Conservation (phyloP, 2,888 invertebrate genomes). For the Yponomeuta cagnagella region DNA sequence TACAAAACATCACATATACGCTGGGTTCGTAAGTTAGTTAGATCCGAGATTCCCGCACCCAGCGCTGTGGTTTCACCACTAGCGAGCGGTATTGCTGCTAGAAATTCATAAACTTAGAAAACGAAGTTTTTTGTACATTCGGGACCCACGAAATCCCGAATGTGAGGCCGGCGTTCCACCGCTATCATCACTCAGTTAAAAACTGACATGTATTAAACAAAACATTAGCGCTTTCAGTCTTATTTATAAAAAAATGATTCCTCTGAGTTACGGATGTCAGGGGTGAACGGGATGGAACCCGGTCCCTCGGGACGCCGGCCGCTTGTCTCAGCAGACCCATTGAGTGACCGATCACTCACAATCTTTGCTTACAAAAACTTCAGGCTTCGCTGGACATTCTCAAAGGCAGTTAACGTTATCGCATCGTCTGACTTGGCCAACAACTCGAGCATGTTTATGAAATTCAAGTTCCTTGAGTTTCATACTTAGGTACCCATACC, state of each 20-base stretch:
- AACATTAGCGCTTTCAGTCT: too few species aligned
- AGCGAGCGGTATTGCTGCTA: too few species aligned
- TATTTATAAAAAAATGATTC: too few species aligned
- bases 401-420: background rate
- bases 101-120: too few species aligned
- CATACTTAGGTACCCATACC: background rate
- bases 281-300: background rate
- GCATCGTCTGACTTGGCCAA: background rate
- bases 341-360: slow-evolving; percentile 2
- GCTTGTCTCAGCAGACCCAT: background rate
- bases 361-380: slow-evolving; percentile 2
- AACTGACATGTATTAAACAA: too few species aligned
- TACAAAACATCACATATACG: background rate
- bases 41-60: too few species aligned
- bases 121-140: too few species aligned
- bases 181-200: too few species aligned
- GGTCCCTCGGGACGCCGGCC: background rate
- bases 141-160: too few species aligned
- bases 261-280: background rate
- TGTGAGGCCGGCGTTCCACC: too few species aligned
- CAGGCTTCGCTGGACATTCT: background rate
- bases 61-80: too few species aligned
- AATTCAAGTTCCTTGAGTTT: background rate
- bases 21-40: background rate
- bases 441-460: background rate